Conservation (phyloP, 2,113 vertebrate genomes). For the Rafetus swinhoei region DNA sequence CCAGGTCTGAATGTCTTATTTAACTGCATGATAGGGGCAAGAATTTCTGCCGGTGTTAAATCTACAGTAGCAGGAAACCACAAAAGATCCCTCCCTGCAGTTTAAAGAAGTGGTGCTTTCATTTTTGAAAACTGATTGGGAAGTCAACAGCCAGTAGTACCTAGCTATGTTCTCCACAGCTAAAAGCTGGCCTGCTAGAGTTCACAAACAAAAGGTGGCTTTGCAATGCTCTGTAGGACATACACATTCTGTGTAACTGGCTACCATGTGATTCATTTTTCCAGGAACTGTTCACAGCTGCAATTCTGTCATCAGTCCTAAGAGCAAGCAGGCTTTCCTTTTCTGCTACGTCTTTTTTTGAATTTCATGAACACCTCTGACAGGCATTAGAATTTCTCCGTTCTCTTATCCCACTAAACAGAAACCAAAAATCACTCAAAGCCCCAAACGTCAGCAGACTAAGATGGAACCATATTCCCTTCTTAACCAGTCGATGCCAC, state of each 20-base stretch:
- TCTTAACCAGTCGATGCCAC: fast-evolving
- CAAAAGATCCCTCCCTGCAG: neutral
- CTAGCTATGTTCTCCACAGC: neutral
- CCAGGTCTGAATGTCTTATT: neutral
- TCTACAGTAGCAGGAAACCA: neutral
- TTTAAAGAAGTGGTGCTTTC: neutral
- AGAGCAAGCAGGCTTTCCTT: too few species aligned
- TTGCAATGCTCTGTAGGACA: neutral
- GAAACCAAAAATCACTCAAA: fast-evolving
- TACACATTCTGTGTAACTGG: fast-evolving
- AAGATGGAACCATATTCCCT: too few species aligned
- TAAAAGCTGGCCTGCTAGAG: neutral
- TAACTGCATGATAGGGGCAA: neutral
- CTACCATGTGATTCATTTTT: neutral
- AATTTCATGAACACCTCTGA: neutral
- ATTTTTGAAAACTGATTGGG: neutral
- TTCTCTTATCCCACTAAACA: neutral
- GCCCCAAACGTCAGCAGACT: neutral
- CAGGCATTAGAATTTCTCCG: neutral
- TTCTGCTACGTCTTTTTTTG: neutral
- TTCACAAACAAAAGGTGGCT: neutral
- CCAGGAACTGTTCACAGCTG: fast-evolving
- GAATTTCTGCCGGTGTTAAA: fast-evolving
- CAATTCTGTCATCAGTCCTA: neutral
- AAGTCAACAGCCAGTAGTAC: neutral